These are phyloP conservation scores for Mola mola DNA, from an alignment of 2,113 vertebrate genomes.

Conservation along the genomic window DNA sequence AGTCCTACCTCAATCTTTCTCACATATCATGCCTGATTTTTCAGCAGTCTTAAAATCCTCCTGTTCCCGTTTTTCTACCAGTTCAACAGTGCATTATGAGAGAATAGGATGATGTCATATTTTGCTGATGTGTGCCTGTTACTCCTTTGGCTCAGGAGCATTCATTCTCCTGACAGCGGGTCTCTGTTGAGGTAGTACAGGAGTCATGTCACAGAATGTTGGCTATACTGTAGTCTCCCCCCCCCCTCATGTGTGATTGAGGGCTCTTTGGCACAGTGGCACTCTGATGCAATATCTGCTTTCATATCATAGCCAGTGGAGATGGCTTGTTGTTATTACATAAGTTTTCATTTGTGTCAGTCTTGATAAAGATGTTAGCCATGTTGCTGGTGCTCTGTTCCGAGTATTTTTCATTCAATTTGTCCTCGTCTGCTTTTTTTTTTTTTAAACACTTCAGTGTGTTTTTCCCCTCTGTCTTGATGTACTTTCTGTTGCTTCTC, in stretches of 20 bases:
- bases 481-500: conserved; percentile 1
- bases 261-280: conserved; percentile 41
- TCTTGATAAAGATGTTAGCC: conserved; percentile 61
- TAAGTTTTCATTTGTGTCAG: conserved; percentile 75
- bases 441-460: neutral
- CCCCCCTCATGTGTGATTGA: conserved; percentile 24
- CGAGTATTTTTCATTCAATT: neutral
- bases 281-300: conserved; percentile 63
- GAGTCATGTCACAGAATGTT: conserved; percentile 37
- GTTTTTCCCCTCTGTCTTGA: neutral
- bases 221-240: conserved; percentile 1
- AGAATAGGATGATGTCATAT: neutral
- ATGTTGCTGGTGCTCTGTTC: conserved; percentile 8
- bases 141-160: conserved; percentile 16
- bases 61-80: neutral
- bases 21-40: neutral
- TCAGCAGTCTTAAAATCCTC: neutral
- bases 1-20: neutral
- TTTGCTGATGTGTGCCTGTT: neutral
- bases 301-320: conserved; percentile 52
- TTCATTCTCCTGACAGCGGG: conserved; percentile 38
- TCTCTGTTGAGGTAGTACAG: conserved; percentile 12
- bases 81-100: neutral
- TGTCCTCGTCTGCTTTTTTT: neutral
- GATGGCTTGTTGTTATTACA: conserved; percentile 67